A percentile compares a stretch with the other conserved stretches of the same genome.
Evolutionary conservation across 2,888 invertebrate species (phyloP).

Genomic region (Catotricha subobsoleta): DNA sequence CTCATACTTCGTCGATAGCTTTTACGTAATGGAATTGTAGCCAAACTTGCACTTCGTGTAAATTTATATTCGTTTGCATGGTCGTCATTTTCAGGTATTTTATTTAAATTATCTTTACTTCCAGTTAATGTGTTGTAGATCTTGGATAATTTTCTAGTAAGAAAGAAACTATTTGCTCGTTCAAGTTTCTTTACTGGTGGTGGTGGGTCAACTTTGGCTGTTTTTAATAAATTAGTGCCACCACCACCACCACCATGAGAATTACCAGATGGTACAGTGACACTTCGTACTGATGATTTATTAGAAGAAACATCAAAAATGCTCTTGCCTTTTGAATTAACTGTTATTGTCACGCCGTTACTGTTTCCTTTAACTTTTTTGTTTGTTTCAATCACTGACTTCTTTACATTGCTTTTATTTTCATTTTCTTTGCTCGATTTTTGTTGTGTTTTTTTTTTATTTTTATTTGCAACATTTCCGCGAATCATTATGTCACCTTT

Average conservation of each 20-base stretch:
- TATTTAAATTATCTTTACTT: constrained; percentile 27
- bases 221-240: neutral
- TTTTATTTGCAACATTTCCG: no score
- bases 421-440: no score
- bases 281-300: no score
- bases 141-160: constrained; percentile 24
- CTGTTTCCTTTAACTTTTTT: no score
- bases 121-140: constrained; percentile 24
- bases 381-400: no score
- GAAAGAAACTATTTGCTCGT: constrained; percentile 25
- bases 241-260: neutral
- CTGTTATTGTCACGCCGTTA: no score
- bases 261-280: no score
- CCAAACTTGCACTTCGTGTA: constrained; percentile 27
- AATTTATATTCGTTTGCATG: constrained; percentile 17
- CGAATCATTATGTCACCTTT: no score
- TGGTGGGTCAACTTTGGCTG: neutral
- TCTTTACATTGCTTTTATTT: no score
- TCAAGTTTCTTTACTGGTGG: constrained; percentile 19
- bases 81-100: constrained; percentile 10
- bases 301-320: no score
- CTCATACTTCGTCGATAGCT: constrained; percentile 21
- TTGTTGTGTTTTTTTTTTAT: no score
- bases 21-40: constrained; percentile 23
- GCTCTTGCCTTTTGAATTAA: no score